Conservation (phyloP, 2,888 invertebrate species). For the Hylaea fasciaria region DNA sequence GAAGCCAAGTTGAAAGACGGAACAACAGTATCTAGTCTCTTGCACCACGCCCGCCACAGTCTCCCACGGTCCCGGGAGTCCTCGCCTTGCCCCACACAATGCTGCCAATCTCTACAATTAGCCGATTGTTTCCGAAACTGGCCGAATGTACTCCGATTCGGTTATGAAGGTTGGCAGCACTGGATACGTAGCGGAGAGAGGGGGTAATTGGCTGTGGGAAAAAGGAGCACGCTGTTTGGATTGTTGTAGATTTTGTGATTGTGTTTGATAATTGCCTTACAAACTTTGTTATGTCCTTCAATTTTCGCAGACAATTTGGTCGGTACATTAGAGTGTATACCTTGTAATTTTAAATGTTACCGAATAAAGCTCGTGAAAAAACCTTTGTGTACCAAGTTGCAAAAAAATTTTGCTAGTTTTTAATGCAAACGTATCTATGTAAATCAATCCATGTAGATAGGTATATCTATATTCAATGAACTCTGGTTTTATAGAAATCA, state of each 20-base stretch:
- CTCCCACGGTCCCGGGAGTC: constrained; percentile 60
- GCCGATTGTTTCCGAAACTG: constrained; percentile 61
- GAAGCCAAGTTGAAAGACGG: too few relatives aligned
- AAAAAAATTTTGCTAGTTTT: too few relatives aligned
- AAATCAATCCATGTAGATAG: too few relatives aligned
- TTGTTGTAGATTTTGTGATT: constrained; percentile 16
- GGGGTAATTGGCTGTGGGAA: constrained; percentile 18
- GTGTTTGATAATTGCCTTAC: constrained; percentile 9
- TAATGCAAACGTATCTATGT: too few relatives aligned
- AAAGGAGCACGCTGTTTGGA: constrained; percentile 7
- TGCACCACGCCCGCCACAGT: constrained; percentile 42
- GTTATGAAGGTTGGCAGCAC: constrained; percentile 24
- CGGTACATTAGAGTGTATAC: background rate
- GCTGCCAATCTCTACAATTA: constrained; percentile 59
- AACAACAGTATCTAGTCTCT: constrained; percentile 23
- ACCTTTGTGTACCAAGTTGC: too few relatives aligned
- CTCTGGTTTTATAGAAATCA: too few relatives aligned
- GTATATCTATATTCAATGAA: too few relatives aligned
- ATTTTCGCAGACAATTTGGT: background rate
- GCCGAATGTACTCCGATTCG: constrained; percentile 46
- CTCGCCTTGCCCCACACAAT: constrained; percentile 58
- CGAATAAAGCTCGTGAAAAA: too few relatives aligned
- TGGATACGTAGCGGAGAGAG: background rate
- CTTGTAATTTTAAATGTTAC: too few relatives aligned
- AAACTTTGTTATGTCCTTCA: constrained; percentile 2